Evolutionary conservation across 2,888 invertebrate species (phyloP).

Genomic region (Proisotoma minuta): DNA sequence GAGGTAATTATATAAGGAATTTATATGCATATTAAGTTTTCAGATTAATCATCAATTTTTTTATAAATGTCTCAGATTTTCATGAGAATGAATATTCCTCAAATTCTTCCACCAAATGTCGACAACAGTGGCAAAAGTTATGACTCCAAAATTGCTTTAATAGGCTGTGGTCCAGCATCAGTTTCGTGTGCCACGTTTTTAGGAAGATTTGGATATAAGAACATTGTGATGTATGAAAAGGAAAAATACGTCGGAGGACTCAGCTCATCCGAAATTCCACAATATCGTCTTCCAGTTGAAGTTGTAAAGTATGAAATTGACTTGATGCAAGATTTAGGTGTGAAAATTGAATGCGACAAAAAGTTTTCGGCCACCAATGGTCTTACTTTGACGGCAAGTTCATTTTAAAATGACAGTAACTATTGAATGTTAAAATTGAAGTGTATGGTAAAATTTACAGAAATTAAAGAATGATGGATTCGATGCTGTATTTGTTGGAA

Average conservation of each 20-base stretch:
- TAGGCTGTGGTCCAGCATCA: constrained; percentile 95
- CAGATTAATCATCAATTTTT: not conserved
- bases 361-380: constrained; percentile 64
- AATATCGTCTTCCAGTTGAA: constrained; percentile 87
- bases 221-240: constrained; percentile 90
- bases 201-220: constrained; percentile 83
- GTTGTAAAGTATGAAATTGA: constrained; percentile 87
- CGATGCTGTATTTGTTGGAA: constrained; percentile 76
- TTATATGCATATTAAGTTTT: not conserved
- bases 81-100: constrained; percentile 86
- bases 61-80: constrained; percentile 61
- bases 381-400: constrained; percentile 63
- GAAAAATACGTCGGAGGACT: constrained; percentile 81
- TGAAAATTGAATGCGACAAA: constrained; percentile 73
- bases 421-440: not conserved
- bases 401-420: not conserved
- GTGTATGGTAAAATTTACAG: constrained; percentile 52
- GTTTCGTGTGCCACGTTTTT: constrained; percentile 94
- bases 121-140: constrained; percentile 40
- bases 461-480: constrained; percentile 65
- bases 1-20: constrained; percentile 60
- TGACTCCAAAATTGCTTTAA: constrained; percentile 69
- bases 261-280: constrained; percentile 93
- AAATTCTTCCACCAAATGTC: constrained; percentile 72
- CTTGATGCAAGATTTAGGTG: constrained; percentile 74